Conservation (phyloP, 1,140 invertebrate species). For the Colletes gigas region DNA sequence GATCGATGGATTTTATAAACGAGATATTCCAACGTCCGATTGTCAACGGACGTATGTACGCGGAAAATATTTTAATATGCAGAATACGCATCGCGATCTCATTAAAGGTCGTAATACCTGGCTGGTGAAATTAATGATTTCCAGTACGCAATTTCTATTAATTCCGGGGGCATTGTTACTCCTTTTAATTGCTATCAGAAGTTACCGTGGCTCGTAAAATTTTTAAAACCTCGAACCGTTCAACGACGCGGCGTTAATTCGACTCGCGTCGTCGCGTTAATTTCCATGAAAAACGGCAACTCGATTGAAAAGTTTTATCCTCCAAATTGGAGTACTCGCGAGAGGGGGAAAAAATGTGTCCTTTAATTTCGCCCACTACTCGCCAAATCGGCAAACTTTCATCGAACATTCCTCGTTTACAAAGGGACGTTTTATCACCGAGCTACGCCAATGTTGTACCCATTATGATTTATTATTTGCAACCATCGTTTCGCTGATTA, state of each 20-base stretch:
- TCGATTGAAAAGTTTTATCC: too few relatives aligned
- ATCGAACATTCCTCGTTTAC: background rate
- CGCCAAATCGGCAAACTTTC: background rate
- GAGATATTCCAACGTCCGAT: too few relatives aligned
- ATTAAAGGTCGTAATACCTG: background rate
- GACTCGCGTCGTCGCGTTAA: too few relatives aligned
- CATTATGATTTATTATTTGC: too few relatives aligned
- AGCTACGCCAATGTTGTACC: too few relatives aligned
- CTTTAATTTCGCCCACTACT: background rate
- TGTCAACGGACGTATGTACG: too few relatives aligned
- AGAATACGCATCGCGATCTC: constrained; percentile 3
- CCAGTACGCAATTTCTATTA: background rate
- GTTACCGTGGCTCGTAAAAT: background rate
- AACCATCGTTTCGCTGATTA: too few relatives aligned
- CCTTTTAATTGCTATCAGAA: constrained; percentile 21
- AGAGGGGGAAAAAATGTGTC: background rate
- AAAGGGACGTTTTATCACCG: too few relatives aligned
- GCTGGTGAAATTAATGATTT: constrained; percentile 10
- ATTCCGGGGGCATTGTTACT: constrained; percentile 10
- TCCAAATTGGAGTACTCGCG: background rate
- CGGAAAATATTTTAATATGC: background rate
- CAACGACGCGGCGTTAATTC: too few relatives aligned
- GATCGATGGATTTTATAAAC: too few relatives aligned
- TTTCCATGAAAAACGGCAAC: too few relatives aligned
- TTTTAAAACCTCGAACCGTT: too few relatives aligned